phyloP scores from a whole-genome alignment of 2,113 vertebrate genomes.

The Azemiops feae region DNA sequence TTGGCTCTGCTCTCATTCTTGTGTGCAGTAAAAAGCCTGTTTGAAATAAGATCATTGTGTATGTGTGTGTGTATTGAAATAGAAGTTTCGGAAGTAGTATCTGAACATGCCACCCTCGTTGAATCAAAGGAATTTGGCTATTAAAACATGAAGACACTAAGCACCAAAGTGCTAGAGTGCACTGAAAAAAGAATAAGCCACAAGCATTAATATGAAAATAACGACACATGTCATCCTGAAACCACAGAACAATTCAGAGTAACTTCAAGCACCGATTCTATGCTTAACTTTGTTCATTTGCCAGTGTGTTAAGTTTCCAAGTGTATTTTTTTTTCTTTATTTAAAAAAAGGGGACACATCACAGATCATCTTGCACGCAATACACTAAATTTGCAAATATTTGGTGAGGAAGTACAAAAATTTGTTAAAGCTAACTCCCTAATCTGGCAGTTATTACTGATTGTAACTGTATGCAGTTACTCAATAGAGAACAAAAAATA shows the following conservation, averaged over 20 bases:
- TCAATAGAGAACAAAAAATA: not conserved
- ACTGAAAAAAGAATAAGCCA: slow-evolving; percentile 55
- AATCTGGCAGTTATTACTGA: not conserved
- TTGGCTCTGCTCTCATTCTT: slow-evolving; percentile 72
- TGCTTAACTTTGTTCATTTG: slow-evolving; percentile 55
- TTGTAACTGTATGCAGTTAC: not conserved
- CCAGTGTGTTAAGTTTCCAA: slow-evolving; percentile 40
- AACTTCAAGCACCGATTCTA: slow-evolving; percentile 59
- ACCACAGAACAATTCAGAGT: slow-evolving; percentile 54
- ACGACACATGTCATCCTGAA: slow-evolving; percentile 56
- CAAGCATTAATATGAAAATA: slow-evolving; percentile 63
- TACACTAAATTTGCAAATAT: not conserved
- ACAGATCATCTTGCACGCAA: not conserved
- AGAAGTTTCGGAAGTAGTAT: slow-evolving; percentile 32
- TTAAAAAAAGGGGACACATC: slow-evolving; percentile 26
- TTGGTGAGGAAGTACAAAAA: not conserved
- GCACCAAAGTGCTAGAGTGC: slow-evolving; percentile 53
- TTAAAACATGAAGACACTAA: slow-evolving; percentile 51
- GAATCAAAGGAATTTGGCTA: slow-evolving; percentile 56
- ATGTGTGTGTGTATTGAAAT: slow-evolving; percentile 18
- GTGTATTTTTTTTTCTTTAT: slow-evolving; percentile 51
- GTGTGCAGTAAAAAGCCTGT: slow-evolving; percentile 73
- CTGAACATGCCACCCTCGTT: slow-evolving; percentile 64
- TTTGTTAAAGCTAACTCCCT: not conserved
- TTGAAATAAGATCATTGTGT: slow-evolving; percentile 69